Conservation (phyloP, 1,140 invertebrate genomes). For the Drosophila mayri region DNA sequence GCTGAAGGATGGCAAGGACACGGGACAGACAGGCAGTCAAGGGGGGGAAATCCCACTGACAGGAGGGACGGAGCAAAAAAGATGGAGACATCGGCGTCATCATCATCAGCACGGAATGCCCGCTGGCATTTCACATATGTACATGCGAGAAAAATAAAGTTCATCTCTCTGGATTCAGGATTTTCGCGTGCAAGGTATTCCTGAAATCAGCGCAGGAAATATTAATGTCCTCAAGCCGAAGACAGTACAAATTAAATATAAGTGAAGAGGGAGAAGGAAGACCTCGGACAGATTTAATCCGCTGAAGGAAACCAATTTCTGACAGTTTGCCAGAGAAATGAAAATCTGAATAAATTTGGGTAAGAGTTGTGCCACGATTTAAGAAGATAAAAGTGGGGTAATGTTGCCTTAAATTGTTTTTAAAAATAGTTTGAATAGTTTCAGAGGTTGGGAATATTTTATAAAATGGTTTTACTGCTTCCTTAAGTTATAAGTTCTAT, state of each 20-base stretch:
- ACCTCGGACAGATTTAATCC: background rate
- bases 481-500: background rate
- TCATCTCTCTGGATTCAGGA: slow-evolving; percentile 24
- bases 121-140: slow-evolving; percentile 53
- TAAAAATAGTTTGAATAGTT: too few relatives aligned
- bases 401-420: too few relatives aligned
- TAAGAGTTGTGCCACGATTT: background rate
- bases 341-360: background rate
- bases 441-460: rapidly evolving
- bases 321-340: background rate
- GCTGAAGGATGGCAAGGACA: slow-evolving; percentile 68
- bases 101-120: slow-evolving; percentile 24
- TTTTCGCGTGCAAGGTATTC: slow-evolving; percentile 14
- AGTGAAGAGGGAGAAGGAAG: slow-evolving; percentile 2
- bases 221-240: slow-evolving; percentile 21
- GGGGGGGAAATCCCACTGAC: slow-evolving; percentile 41
- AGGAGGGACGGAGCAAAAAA: slow-evolving; percentile 13
- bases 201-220: slow-evolving; percentile 29
- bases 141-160: slow-evolving; percentile 26
- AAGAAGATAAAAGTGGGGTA: background rate
- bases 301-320: background rate
- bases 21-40: slow-evolving; percentile 18
- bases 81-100: slow-evolving; percentile 66
- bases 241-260: slow-evolving; percentile 24
- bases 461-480: background rate